Evolutionary conservation across 2,888 invertebrate genomes (phyloP), one percentile per base, ranked within the genome.

Genomic region (Drosophila testacea): DNA sequence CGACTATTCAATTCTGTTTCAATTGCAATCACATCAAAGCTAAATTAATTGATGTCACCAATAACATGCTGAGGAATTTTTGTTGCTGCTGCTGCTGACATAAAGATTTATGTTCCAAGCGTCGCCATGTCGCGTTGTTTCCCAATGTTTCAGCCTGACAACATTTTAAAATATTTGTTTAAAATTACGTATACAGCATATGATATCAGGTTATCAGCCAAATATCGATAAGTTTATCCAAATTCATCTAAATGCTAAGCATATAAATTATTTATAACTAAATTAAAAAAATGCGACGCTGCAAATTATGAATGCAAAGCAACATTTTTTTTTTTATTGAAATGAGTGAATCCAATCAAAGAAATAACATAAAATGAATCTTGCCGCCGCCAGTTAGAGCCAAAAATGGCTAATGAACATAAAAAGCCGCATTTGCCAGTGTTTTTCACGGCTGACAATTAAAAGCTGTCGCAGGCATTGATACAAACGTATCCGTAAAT

Each of bases 221-320:
- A 28, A 10, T 34, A 34, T 30, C 62, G 62, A 62, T 30, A 68
- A 55, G 64, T 62, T 69, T 73, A 83, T 73, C 81, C 64, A 64
- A 80, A 83, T 69, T 64, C 69, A 69, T 51, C 46, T 52, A 57
- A 73, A 59, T 69, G 39, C 36, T 59, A 54, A 57, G 46, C 73
- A 69, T 38, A 81, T 87, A 77, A 87, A 83, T 84, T 63, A 87
- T 87, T 85, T 84, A 85, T 85, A 70, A 36, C 77, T 69, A 69
- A 74, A 81, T 77, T 70, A 55, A 47, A 51, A 56, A 60, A 59
- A 28, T 34, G 32, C 56, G n/a, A 13, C 27, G 34, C 10, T 51
- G 52, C 59, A 41, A 69, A 88, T 88, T 83, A 88, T 85, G 81
- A 83, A 85, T 85, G 81, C 77, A 79, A 77, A 81, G 70, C 62